phyloP scores from a whole-genome alignment of 2,797 vertebrate species.

The Brotula barbata region DNA sequence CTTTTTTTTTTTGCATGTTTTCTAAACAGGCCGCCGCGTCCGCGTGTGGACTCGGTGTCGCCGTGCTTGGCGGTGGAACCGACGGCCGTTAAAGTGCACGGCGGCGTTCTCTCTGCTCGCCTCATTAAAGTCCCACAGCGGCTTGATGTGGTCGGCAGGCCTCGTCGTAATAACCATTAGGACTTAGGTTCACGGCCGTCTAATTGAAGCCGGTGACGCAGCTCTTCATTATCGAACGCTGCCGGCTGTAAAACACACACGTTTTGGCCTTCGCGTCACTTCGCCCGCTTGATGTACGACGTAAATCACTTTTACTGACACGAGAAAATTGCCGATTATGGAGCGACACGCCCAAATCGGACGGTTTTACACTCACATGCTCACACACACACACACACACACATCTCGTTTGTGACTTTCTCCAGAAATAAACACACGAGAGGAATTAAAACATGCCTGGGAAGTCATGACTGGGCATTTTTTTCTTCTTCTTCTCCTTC shows the following conservation, averaged over 20 bases:
- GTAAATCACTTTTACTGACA: conserved; percentile 46
- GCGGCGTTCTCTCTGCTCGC: conserved; percentile 58
- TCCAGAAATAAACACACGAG: conserved; percentile 1
- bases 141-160: conserved; percentile 75
- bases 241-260: conserved; percentile 56
- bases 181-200: conserved; percentile 58
- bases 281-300: conserved; percentile 38
- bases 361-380: conserved; percentile 7
- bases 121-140: conserved; percentile 62
- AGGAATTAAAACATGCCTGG: conserved; percentile 45
- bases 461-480: conserved; percentile 62
- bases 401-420: not conserved
- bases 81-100: conserved; percentile 50
- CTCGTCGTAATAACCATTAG: conserved; percentile 76
- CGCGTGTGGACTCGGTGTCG: conserved; percentile 42
- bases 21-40: conserved; percentile 47
- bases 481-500: too few relatives aligned
- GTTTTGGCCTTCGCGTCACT: conserved; percentile 47
- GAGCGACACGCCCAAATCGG: conserved; percentile 57
- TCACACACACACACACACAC: too few relatives aligned
- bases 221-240: conserved; percentile 35
- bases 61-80: conserved; percentile 32
- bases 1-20: conserved; percentile 16
- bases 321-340: conserved; percentile 41
- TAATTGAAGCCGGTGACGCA: conserved; percentile 49